Base-by-base conservation (phyloP, 2,113 vertebrate genomes). In the Holacanthus passer region DNA sequence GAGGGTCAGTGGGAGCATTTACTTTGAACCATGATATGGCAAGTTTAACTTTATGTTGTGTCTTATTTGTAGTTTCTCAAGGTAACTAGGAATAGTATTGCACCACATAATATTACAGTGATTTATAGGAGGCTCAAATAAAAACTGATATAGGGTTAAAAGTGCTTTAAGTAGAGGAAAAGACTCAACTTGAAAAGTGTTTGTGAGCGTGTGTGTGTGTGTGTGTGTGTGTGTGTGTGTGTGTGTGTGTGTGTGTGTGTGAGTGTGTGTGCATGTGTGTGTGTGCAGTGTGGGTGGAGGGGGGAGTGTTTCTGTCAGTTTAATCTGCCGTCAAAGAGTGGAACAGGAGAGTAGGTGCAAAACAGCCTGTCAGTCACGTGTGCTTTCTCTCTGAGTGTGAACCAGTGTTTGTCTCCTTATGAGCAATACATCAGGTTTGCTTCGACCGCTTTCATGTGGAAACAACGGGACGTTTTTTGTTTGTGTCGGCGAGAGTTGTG, bases 261-360 rank as follows among this genome's bases (percentile, higher is more conserved):
- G 60, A 59, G 31, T 70, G 63, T 65, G 31, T 53, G 70, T 76
- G 68, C 60, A 37, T 35, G n/a, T 56, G 59, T 68, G 52, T 20
- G 41, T 22, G 53, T 43, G n/a, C n/a, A n/a, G n/a, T n/a, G n/a
- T n/a, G n/a, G n/a, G n/a, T n/a, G n/a, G 39, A 11, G 45, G 19
- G 77, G 32, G 10, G 45, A 52, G 69, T 6, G 53, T 64, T n/a
- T n/a, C 73, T 81, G 87, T 71, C 80, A 74, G 63, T 68, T 86
- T 75, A 89, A 86, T 86, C 88, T 48, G 12, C 82, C 84, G 79
- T 90, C 76, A 87, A 63, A 81, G 64, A 80, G 52, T 84, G 47
- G 64, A 86, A 48, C 69, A 69, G 80, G 75, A 77, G 48, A 84
- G 68, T 16, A 53, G 19, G 55, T 80, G 64, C 67, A 90, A 84